phyloP scores from a whole-genome alignment of 1,140 invertebrate genomes.

The Bradynema listronoti region DNA sequence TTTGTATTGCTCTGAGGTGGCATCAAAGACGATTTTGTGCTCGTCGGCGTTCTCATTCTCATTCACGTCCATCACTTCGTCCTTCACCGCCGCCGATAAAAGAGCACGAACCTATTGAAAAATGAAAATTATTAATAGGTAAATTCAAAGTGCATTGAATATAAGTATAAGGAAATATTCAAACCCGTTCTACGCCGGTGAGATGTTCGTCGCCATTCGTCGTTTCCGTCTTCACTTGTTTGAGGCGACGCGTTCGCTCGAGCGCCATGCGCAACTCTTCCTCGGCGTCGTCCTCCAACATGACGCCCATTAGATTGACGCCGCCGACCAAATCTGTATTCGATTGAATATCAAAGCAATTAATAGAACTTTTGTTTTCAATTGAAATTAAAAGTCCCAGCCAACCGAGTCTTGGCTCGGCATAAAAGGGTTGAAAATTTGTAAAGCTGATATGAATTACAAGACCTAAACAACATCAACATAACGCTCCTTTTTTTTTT shows the following conservation, averaged over 20 bases:
- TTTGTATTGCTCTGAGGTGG: constrained; percentile 41
- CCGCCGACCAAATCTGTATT: constrained; percentile 25
- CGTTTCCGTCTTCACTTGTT: constrained; percentile 15
- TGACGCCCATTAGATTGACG: constrained; percentile 22
- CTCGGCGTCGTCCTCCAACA: constrained; percentile 41
- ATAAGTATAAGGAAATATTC: background rate
- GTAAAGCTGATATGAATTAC: background rate
- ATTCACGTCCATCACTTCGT: constrained; percentile 18
- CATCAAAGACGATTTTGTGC: constrained; percentile 27
- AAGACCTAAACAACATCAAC: background rate
- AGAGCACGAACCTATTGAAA: constrained; percentile 16
- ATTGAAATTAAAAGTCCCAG: background rate
- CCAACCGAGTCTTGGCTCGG: no score
- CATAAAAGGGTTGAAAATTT: no score
- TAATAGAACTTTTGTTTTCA: background rate
- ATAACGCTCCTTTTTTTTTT: background rate
- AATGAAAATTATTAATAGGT: background rate
- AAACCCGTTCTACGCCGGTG: constrained; percentile 9
- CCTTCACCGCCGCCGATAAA: constrained; percentile 26
- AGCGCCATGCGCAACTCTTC: constrained; percentile 34
- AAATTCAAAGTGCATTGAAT: background rate
- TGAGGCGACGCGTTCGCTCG: constrained; percentile 22
- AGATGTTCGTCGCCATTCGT: constrained; percentile 4
- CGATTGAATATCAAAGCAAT: background rate
- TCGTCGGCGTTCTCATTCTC: background rate